Evolutionary conservation across 1,140 invertebrate genomes (phyloP).

Genomic region (Batillaria attramentaria): DNA sequence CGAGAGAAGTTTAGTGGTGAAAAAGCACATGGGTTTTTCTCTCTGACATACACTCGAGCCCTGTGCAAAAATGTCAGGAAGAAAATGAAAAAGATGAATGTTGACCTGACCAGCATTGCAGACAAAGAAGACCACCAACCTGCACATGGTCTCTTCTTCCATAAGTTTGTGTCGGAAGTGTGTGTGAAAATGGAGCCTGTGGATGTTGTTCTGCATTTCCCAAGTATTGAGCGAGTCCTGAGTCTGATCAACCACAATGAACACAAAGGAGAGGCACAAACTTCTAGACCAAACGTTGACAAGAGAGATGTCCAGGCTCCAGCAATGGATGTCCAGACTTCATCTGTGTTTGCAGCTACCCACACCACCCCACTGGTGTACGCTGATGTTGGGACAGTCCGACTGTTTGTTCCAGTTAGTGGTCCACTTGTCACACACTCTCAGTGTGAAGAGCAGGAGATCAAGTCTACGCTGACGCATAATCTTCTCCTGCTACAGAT

Average conservation of each 20-base stretch:
- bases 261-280: no score
- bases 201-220: constrained; percentile 77
- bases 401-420: constrained; percentile 73
- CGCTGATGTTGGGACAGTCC: constrained; percentile 72
- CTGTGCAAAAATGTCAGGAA: constrained; percentile 70
- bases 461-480: constrained; percentile 48
- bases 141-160: constrained; percentile 54
- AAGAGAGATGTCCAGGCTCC: no score
- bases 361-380: constrained; percentile 75
- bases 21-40: constrained; percentile 74
- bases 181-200: constrained; percentile 78
- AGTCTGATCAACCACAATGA: no score
- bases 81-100: constrained; percentile 58
- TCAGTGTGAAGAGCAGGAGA: background rate
- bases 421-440: background rate
- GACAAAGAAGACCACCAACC: constrained; percentile 33
- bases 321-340: no score
- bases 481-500: constrained; percentile 68
- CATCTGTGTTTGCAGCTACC: no score
- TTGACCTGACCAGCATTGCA: constrained; percentile 48
- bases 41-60: constrained; percentile 78
- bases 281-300: no score
- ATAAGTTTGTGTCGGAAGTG: constrained; percentile 77
- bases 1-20: constrained; percentile 60
- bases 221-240: constrained; percentile 37